A percentile compares a stretch with the other conserved stretches of the same genome.
Conservation (phyloP, 2,113 vertebrate genomes). For the Bombycilla garrulus region DNA sequence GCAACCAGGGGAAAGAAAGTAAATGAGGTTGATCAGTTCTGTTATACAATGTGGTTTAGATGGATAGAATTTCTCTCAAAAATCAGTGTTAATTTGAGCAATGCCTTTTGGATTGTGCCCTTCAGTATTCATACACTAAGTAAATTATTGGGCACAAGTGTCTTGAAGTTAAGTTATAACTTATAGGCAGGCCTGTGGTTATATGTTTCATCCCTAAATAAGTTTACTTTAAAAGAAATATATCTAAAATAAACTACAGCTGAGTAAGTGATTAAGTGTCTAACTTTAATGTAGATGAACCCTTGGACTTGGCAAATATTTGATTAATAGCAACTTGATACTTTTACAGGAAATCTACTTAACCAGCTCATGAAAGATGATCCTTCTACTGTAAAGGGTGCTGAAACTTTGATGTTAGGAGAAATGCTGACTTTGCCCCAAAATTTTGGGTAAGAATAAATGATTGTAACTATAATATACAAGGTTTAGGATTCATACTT, state of each 20-base stretch:
- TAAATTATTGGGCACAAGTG: neutral
- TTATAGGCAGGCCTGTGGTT: neutral
- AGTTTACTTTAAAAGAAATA: neutral
- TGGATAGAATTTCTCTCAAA: neutral
- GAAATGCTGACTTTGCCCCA: conserved; percentile 98
- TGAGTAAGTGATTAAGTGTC: neutral
- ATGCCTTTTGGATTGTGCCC: neutral
- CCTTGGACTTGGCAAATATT: neutral
- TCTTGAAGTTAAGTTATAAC: neutral
- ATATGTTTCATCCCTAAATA: neutral
- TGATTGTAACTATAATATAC: neutral
- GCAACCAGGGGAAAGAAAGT: neutral
- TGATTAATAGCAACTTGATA: neutral
- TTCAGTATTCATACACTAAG: neutral
- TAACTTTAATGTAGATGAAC: neutral
- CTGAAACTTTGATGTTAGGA: conserved; percentile 93
- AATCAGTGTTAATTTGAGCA: neutral
- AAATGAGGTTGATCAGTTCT: neutral
- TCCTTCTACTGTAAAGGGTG: conserved; percentile 93
- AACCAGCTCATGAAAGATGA: conserved; percentile 91
- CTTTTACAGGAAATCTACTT: conserved; percentile 85
- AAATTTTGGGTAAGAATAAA: conserved; percentile 91
- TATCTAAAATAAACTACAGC: neutral
- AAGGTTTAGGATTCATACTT: neutral
- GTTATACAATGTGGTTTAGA: neutral